phyloP scores from a whole-genome alignment of 2,113 vertebrate species.

The Crotalus helleri region DNA sequence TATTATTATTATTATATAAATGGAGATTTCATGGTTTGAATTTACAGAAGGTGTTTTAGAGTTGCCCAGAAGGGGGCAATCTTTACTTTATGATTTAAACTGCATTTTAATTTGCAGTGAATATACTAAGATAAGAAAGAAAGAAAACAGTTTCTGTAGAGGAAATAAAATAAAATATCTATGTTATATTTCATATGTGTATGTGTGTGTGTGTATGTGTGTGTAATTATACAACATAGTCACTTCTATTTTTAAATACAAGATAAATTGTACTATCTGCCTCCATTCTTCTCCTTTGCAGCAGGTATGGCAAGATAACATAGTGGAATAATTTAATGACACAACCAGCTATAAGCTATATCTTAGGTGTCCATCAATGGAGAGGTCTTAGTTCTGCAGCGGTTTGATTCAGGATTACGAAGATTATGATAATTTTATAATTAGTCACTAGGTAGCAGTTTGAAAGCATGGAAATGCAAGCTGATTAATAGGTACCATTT shows the following conservation, averaged over 20 bases:
- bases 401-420: not conserved
- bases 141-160: not conserved
- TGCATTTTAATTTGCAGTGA: rapidly evolving
- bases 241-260: not conserved
- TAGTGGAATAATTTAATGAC: too few relatives aligned
- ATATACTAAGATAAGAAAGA: rapidly evolving
- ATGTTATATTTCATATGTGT: not conserved
- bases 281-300: too few relatives aligned
- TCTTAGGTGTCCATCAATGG: not conserved
- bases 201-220: not conserved
- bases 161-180: not conserved
- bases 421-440: not conserved
- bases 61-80: constrained; percentile 45
- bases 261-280: not conserved
- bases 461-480: not conserved
- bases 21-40: rapidly evolving
- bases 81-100: not conserved
- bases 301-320: too few relatives aligned
- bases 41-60: rapidly evolving
- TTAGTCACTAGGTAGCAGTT: not conserved
- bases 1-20: too few relatives aligned
- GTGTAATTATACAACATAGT: not conserved
- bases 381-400: not conserved
- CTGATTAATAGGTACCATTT: not conserved
- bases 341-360: too few relatives aligned